phyloP scores from a whole-genome alignment of 2,888 invertebrate species.

The Nemoura dubitans region DNA sequence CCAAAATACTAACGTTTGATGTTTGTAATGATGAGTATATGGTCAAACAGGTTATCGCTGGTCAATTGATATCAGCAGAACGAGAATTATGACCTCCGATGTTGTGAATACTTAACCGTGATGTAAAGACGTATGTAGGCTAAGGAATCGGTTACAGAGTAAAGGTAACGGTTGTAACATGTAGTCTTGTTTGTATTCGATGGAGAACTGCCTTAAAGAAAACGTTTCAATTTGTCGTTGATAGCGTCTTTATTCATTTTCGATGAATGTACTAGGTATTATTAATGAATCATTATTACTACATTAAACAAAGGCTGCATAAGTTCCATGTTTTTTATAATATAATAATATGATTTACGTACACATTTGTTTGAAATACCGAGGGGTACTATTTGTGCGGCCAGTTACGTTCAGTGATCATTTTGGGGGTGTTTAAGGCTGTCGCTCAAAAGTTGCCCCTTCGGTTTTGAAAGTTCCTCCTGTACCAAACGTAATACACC shows the following conservation, averaged over 20 bases:
- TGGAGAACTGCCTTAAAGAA: neutral
- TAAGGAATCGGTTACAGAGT: neutral
- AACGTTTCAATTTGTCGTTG: neutral
- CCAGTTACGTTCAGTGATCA: too few species aligned
- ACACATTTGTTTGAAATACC: neutral
- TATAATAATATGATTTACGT: neutral
- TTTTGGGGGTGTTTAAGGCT: too few species aligned
- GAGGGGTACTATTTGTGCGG: too few species aligned
- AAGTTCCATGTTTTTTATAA: neutral
- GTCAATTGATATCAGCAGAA: too few species aligned
- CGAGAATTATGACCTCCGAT: too few species aligned
- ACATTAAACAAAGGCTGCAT: neutral
- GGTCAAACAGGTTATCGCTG: neutral
- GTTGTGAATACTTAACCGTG: neutral
- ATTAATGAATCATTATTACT: neutral
- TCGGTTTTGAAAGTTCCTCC: too few species aligned
- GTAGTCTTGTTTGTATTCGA: neutral
- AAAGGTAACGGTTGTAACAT: neutral
- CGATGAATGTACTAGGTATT: neutral
- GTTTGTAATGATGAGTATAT: neutral
- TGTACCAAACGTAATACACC: too few species aligned
- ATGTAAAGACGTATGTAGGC: neutral
- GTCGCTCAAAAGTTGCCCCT: too few species aligned
- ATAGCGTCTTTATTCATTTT: conserved; percentile 12
- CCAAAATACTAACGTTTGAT: neutral